Evolutionary conservation across 1,140 invertebrate species (phyloP).

Genomic region (Rhizoglyphus robini): DNA sequence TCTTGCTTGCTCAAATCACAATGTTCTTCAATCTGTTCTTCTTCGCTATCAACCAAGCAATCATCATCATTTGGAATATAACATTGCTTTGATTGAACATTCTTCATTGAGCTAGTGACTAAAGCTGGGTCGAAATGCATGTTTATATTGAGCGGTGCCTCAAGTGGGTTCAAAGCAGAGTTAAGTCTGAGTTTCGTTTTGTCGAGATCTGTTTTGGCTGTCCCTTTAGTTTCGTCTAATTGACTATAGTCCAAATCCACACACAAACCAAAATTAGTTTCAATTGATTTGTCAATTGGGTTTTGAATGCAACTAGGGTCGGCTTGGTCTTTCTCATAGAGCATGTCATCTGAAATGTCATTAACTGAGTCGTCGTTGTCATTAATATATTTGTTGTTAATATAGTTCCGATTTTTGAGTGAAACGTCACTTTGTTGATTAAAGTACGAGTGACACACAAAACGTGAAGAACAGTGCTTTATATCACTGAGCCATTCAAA

Average conservation of each 20-base stretch:
- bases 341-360: constrained; percentile 11
- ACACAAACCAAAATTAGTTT: too few relatives aligned
- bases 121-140: too few relatives aligned
- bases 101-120: background rate
- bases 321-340: background rate
- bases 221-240: too few relatives aligned
- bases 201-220: too few relatives aligned
- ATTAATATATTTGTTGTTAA: constrained; percentile 1
- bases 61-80: background rate
- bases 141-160: too few relatives aligned
- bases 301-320: too few relatives aligned
- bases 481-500: constrained; percentile 87
- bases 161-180: too few relatives aligned
- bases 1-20: background rate
- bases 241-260: too few relatives aligned
- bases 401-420: constrained; percentile 36
- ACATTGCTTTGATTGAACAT: background rate
- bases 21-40: background rate
- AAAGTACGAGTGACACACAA: constrained; percentile 67
- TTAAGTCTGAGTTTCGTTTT: too few relatives aligned
- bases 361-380: constrained; percentile 12
- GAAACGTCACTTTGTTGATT: constrained; percentile 78
- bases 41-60: constrained; percentile 8
- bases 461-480: constrained; percentile 89
- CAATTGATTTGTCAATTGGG: too few relatives aligned